Base-by-base conservation (phyloP, 2,113 vertebrate genomes). In the Grammomys dolichurus region DNA sequence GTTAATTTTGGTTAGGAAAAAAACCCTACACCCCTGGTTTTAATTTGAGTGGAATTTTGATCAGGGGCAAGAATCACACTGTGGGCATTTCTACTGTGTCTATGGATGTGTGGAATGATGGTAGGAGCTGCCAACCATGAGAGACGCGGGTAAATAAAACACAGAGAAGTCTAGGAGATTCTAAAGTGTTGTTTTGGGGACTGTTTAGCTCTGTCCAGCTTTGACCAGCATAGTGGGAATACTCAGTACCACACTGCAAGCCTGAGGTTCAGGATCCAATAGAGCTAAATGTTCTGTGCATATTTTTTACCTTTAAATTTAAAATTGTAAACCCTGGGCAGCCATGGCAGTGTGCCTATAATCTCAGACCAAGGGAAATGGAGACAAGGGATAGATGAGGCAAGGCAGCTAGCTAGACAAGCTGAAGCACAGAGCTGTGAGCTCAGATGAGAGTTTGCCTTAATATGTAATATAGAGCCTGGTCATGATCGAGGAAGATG, bases 1-100 rank as follows among this genome's bases (percentile, higher is more conserved):
- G 92, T 91, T 96, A 93, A 96, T 97, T 96, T 96, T 73, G 70
- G 84, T 85, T 92, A 65, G 69, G 90, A 93, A 90, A 76, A n/a
- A 93, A 76, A 33, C n/a, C 46, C 46, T 40, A 48, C 22, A 92
- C 10, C 86, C 22, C 95, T 96, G 96, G 77, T 96, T 97, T 97
- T 96, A 93, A 97, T 97, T 95, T 96, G 89, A 33, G 46, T 85
- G 89, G 92, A 95, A 96, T 97, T 97, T 97, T 96, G 93, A 96
- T 94, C 78, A 85, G 90, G 58, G 58, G 48, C n/a, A 97, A 93
- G 78, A 89, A 95, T 96, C 78, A 73, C 31, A 65, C 69, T 80
- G 4, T 63, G 86, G 69, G 60, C 40, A 94, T 90, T 92, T 86
- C 90, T 72, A 19, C 69, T 81, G 72, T 80, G 76, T 93, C 88